A percentile compares a stretch with the other conserved stretches of the same genome.
phyloP scores from a whole-genome alignment of 2,113 vertebrate species.

The Sigmodon hispidus region DNA sequence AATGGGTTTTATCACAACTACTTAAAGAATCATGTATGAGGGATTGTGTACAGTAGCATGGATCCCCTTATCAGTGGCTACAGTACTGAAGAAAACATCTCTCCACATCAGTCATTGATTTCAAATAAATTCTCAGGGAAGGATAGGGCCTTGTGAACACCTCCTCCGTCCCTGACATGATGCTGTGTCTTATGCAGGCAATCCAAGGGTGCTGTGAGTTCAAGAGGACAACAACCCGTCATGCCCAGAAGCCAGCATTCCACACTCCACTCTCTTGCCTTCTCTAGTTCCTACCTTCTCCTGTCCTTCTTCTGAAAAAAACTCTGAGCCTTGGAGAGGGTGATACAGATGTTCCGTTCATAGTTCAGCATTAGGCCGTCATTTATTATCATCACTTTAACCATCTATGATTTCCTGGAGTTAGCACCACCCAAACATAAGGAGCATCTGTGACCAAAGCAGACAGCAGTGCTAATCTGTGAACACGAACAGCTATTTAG shows the following conservation, averaged over 20 bases:
- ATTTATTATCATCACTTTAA: not conserved
- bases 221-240: not conserved
- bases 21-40: not conserved
- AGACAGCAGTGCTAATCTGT: not conserved
- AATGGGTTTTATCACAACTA: not conserved
- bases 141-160: not conserved
- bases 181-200: accelerated
- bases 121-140: not conserved
- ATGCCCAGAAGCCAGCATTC: not conserved
- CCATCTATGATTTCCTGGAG: no score
- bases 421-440: not conserved
- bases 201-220: not conserved
- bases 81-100: not conserved
- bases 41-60: not conserved
- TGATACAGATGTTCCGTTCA: not conserved
- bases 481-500: not conserved
- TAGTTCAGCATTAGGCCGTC: not conserved
- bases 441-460: not conserved
- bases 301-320: not conserved
- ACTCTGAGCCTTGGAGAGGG: not conserved
- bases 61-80: not conserved
- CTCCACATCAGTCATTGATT: not conserved
- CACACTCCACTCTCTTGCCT: not conserved
- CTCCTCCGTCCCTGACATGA: not conserved
- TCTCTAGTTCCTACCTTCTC: no score